Evolutionary conservation across 1,140 invertebrate genomes (phyloP).

Genomic region (Kradibia gibbosae): DNA sequence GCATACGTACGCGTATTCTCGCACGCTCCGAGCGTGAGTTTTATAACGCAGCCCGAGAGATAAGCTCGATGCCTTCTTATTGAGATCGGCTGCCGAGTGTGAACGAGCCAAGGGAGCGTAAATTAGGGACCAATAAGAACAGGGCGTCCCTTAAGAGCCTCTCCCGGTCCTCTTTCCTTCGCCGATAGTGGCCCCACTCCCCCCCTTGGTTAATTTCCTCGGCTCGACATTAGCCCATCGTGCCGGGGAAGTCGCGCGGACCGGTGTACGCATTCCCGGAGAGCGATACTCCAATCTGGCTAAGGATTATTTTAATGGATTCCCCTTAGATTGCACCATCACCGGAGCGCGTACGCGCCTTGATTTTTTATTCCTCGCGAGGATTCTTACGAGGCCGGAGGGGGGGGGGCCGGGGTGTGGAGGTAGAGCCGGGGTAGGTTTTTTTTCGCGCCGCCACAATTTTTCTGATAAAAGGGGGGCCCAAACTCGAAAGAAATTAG

Average conservation of each 20-base stretch:
- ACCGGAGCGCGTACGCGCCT: too few species aligned
- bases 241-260: neutral
- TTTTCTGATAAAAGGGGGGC: too few species aligned
- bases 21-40: neutral
- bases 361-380: neutral
- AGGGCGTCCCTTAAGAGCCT: slow-evolving; percentile 42
- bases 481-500: too few species aligned
- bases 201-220: slow-evolving; percentile 17
- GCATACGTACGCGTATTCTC: neutral
- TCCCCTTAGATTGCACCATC: neutral
- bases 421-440: too few species aligned
- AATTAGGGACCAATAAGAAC: slow-evolving; percentile 44
- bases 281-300: neutral
- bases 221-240: neutral
- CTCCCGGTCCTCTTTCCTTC: slow-evolving; percentile 23
- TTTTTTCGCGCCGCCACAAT: too few species aligned
- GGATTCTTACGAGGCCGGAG: too few species aligned
- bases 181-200: slow-evolving; percentile 25
- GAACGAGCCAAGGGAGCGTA: slow-evolving; percentile 21
- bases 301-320: neutral
- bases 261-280: neutral
- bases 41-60: slow-evolving; percentile 28
- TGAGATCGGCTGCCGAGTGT: neutral
- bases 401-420: too few species aligned
- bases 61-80: slow-evolving; percentile 27